Evolutionary conservation across 2,888 invertebrate species (phyloP).

Genomic region (Drosophila borborema): DNA sequence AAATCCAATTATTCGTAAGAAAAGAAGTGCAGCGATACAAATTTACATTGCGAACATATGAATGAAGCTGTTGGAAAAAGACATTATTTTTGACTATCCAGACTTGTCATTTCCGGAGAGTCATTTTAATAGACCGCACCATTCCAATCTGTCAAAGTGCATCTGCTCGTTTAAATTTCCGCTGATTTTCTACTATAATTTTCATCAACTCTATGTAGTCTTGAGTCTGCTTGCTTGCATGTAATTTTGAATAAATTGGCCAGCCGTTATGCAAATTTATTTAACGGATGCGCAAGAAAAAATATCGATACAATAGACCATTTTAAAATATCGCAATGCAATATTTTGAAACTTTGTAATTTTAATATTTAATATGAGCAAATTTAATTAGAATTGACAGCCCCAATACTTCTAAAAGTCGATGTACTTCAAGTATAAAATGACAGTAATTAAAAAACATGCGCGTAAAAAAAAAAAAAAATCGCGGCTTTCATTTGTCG

Average conservation of each 20-base stretch:
- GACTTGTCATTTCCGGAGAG: background rate
- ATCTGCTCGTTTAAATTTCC: too few relatives aligned
- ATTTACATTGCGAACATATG: background rate
- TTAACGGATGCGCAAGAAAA: background rate
- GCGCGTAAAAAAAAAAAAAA: background rate
- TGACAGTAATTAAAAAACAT: background rate
- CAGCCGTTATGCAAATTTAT: constrained; percentile 9
- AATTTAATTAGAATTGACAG: background rate
- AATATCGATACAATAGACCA: background rate
- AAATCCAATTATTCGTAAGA: too few relatives aligned
- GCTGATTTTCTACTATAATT: background rate
- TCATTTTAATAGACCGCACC: background rate
- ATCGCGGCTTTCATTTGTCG: background rate
- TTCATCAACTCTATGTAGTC: background rate
- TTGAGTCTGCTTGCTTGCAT: background rate
- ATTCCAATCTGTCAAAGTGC: background rate
- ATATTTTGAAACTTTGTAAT: background rate
- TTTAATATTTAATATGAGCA: background rate
- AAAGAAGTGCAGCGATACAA: background rate
- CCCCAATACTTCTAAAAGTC: too few relatives aligned
- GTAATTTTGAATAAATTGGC: background rate
- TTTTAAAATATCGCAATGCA: background rate
- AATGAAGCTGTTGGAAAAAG: background rate
- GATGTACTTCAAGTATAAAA: background rate
- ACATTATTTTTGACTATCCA: background rate